Conservation (phyloP, 2,797 vertebrate species). For the Rhinichthys osculus region DNA sequence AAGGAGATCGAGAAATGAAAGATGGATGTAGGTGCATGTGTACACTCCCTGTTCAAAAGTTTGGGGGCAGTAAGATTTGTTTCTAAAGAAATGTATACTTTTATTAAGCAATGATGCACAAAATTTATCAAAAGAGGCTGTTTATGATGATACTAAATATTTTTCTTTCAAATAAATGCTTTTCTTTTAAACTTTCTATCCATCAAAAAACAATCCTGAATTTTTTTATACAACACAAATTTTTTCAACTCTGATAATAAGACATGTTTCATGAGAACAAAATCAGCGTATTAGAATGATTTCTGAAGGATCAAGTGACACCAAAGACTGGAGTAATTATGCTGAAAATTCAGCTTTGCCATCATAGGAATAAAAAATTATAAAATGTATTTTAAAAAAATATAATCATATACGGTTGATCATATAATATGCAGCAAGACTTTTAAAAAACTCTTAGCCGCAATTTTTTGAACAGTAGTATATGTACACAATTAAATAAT, state of each 20-base stretch:
- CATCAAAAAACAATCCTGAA: too few relatives aligned
- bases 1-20: not conserved
- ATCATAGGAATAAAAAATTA: not conserved
- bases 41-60: not conserved
- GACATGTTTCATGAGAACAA: not conserved
- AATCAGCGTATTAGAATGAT: not conserved
- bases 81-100: not conserved
- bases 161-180: not conserved
- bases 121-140: too few relatives aligned
- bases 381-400: not conserved
- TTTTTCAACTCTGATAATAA: too few relatives aligned
- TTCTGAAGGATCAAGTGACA: not conserved
- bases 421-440: not conserved
- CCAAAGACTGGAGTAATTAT: not conserved
- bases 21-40: too few relatives aligned
- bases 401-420: rapidly evolving
- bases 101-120: not conserved
- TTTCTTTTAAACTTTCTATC: not conserved
- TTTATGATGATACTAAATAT: not conserved
- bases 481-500: not conserved
- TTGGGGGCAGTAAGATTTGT: not conserved
- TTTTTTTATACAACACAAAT: too few relatives aligned
- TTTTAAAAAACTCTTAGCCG: not conserved
- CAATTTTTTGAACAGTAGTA: not conserved
- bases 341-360: not conserved